Base-by-base conservation (phyloP, 1,140 invertebrate genomes). In the Bombus haemorrhoidalis region DNA sequence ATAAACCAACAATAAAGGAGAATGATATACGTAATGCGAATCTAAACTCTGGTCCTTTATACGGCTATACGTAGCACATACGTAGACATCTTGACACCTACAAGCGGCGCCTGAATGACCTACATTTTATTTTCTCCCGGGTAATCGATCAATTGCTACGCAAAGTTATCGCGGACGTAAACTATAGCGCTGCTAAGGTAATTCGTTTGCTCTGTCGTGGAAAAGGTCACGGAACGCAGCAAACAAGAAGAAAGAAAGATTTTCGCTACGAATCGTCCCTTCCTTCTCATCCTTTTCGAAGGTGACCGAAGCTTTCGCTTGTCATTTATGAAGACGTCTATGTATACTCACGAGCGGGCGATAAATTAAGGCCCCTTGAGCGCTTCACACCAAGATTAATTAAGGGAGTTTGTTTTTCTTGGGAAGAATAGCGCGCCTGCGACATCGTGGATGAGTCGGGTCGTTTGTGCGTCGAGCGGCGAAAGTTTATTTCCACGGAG, bases 361-460 rank as follows among this genome's bases (percentile, higher is more conserved):
- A 86, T 73, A 86, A 86, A 77, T 83, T 77, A 53, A 72, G 28
- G 39, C 39, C 28, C 64, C 57, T 59, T 64, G 66, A 72, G 34
- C 47, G 25, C 22, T 78, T 82, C 86, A 22, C 85, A 71, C 84
- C 79, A 59, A 3, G 43, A n/a, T 82, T 81, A 83, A 83, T 87
- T 75, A 87, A 83, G 82, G 32, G n/a, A 77, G 81, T 83, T 80
- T 82, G 72, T 75, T 74, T 87, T 76, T 83, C 77, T 80, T 81
- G 15, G 22, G 34, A 59, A 71, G 53, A 47, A 71, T 53, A 41
- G 13, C 28, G 69, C 39, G 72, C 2, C 80, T 72, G 62, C 66
- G 10, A 53, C 73, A 77, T 41, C 25, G 83, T 62, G 76, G 28
- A 59, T 22, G 34, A 64, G 41, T 25, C 37, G 32, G 13, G 1